phyloP scores from a whole-genome alignment of 2,888 invertebrate species.

The Hemicrepidius hirtus region DNA sequence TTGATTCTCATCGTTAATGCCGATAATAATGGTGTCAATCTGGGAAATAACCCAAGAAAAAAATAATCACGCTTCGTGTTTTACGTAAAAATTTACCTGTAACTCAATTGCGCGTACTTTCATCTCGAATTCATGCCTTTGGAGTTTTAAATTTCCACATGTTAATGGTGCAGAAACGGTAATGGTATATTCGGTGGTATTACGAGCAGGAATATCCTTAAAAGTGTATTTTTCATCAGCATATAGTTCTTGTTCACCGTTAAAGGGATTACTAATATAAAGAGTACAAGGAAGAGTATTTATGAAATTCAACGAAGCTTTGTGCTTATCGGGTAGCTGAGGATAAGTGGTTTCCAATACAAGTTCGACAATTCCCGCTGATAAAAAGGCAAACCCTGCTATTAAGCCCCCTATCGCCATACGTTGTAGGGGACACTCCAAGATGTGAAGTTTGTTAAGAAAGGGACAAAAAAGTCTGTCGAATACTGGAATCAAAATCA shows the following conservation, averaged over 20 bases:
- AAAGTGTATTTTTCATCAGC: conserved; percentile 65
- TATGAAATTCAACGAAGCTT: conserved; percentile 76
- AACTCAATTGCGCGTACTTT: conserved; percentile 50
- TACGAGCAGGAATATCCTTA: conserved; percentile 66
- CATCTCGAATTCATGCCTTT: conserved; percentile 31
- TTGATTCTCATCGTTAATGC: conserved; percentile 69
- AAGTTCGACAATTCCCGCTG: conserved; percentile 78
- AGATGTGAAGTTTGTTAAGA: conserved; percentile 69
- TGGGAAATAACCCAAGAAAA: conserved; percentile 49
- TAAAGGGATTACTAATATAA: conserved; percentile 66
- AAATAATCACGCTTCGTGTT: too few species aligned
- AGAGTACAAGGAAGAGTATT: conserved; percentile 79
- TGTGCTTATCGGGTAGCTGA: conserved; percentile 66
- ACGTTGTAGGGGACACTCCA: conserved; percentile 79
- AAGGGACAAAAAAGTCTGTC: conserved; percentile 75
- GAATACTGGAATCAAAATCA: conserved; percentile 82
- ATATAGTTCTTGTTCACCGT: conserved; percentile 61
- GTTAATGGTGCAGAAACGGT: conserved; percentile 62
- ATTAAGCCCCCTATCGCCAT: conserved; percentile 85
- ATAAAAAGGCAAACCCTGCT: conserved; percentile 62
- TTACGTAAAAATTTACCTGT: too few species aligned
- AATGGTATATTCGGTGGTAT: conserved; percentile 65
- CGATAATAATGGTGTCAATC: conserved; percentile 70
- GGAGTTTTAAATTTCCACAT: conserved; percentile 64
- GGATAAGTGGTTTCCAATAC: conserved; percentile 71